Conservation (phyloP, 2,888 invertebrate genomes). For the Electrophaes corylata region DNA sequence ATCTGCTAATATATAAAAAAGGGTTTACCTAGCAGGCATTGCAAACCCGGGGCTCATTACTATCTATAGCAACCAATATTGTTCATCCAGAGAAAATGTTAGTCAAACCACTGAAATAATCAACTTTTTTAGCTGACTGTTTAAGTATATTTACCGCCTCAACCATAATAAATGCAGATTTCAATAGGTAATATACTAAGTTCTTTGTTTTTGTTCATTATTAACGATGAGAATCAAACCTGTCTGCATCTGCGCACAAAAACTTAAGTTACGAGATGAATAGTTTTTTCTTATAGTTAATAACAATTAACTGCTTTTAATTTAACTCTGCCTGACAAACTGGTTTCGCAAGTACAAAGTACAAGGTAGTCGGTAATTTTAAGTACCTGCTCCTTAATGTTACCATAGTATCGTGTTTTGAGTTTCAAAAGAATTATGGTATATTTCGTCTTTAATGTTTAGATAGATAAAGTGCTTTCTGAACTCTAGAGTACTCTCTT, state of each 20-base stretch:
- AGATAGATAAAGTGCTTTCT: too few relatives aligned
- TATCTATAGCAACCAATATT: too few relatives aligned
- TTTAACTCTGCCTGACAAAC: slow-evolving; percentile 30
- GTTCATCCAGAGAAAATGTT: too few relatives aligned
- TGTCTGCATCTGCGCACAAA: slow-evolving; percentile 25
- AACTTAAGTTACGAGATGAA: slow-evolving; percentile 33
- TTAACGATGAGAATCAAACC: slow-evolving; percentile 37
- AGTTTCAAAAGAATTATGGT: neutral
- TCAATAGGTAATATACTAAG: slow-evolving; percentile 1
- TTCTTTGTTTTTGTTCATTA: slow-evolving; percentile 34
- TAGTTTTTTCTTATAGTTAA: slow-evolving; percentile 32
- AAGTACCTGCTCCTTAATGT: slow-evolving; percentile 2
- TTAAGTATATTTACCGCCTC: too few relatives aligned
- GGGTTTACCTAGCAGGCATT: too few relatives aligned
- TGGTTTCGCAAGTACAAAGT: slow-evolving; percentile 37
- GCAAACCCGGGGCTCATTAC: too few relatives aligned
- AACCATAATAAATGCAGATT: neutral
- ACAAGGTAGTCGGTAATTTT: slow-evolving; percentile 28
- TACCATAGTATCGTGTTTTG: neutral
- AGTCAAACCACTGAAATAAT: too few relatives aligned
- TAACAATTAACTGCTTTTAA: slow-evolving; percentile 32
- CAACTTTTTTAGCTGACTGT: too few relatives aligned
- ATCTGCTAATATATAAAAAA: too few relatives aligned
- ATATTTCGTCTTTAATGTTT: too few relatives aligned
- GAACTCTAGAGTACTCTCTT: too few relatives aligned